phyloP scores from a whole-genome alignment of 2,113 vertebrate species.

The Thalassoma bifasciatum region DNA sequence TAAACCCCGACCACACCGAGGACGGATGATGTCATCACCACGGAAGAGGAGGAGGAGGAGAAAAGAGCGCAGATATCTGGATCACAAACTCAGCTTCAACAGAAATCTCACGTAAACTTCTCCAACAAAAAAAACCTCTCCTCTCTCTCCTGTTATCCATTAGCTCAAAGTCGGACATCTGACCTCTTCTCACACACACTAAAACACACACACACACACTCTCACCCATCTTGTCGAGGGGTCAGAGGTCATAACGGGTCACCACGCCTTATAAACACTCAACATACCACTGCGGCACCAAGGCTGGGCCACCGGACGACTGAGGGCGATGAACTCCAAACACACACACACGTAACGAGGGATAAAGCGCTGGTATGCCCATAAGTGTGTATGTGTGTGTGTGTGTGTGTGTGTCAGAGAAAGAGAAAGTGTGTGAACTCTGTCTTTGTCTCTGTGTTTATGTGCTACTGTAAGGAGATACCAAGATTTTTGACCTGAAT shows the following conservation, averaged over 20 bases:
- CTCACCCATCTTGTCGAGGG: slow-evolving; percentile 40
- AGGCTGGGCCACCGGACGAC: slow-evolving; percentile 37
- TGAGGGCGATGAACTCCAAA: slow-evolving; percentile 24
- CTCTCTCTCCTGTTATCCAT: slow-evolving; percentile 50
- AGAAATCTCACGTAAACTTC: no score
- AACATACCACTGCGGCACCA: slow-evolving; percentile 67
- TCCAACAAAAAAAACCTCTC: no score
- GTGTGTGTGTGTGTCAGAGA: slow-evolving; percentile 7
- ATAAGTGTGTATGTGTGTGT: slow-evolving; percentile 30
- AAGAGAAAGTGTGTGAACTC: slow-evolving; percentile 42
- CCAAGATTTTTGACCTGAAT: no score
- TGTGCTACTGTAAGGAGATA: not conserved
- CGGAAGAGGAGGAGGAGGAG: slow-evolving; percentile 4
- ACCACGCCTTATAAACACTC: slow-evolving; percentile 77
- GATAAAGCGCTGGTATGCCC: slow-evolving; percentile 44
- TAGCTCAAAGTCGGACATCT: slow-evolving; percentile 61
- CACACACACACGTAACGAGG: slow-evolving; percentile 6
- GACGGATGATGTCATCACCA: slow-evolving; percentile 71
- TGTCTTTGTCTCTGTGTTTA: no score
- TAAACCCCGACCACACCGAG: slow-evolving; percentile 71
- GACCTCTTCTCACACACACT: slow-evolving; percentile 2
- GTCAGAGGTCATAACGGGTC: slow-evolving; percentile 75
- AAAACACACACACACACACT: not conserved
- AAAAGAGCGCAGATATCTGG: slow-evolving; percentile 16
- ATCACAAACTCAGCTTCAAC: not conserved